Conservation (phyloP, 2,888 invertebrate species). For the Microdon myrmicae region DNA sequence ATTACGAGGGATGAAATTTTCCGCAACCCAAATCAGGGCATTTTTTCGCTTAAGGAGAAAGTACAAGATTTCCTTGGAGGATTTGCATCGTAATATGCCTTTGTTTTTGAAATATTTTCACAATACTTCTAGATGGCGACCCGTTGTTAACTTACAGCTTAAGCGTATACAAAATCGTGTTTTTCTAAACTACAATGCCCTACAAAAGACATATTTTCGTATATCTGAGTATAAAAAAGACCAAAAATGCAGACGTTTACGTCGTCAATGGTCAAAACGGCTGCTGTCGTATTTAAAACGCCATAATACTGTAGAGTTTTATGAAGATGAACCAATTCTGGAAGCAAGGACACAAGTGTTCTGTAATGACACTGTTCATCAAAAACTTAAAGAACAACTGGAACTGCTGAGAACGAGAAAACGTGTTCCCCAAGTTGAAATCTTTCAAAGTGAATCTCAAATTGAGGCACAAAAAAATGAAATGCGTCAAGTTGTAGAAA, state of each 20-base stretch:
- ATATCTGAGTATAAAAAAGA: conserved; percentile 57
- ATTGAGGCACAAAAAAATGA: no score
- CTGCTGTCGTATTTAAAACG: conserved; percentile 57
- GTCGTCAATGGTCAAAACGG: conserved; percentile 59
- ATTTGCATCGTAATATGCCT: conserved; percentile 57
- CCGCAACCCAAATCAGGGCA: conserved; percentile 54
- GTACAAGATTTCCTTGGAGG: conserved; percentile 59
- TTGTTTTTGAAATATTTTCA: conserved; percentile 59
- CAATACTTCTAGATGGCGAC: conserved; percentile 58
- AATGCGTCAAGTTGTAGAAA: no score
- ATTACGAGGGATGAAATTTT: conserved; percentile 28
- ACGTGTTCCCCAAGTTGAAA: conserved; percentile 57
- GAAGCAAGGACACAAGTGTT: conserved; percentile 21
- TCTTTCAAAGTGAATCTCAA: conserved; percentile 9
- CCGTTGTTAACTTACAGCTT: conserved; percentile 57
- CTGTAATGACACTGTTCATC: conserved; percentile 60
- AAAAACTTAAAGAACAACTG: conserved; percentile 62
- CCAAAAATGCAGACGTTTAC: conserved; percentile 54
- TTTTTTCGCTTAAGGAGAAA: conserved; percentile 57
- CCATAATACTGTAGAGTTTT: conserved; percentile 36
- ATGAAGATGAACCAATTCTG: conserved; percentile 23
- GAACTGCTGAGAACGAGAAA: conserved; percentile 60
- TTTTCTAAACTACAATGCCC: conserved; percentile 54
- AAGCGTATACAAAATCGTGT: conserved; percentile 56
- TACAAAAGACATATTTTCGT: conserved; percentile 59